A percentile compares a stretch with the other conserved stretches of the same genome.
phyloP scores from a whole-genome alignment of 1,140 invertebrate species.

The Heliothis subflexa region DNA sequence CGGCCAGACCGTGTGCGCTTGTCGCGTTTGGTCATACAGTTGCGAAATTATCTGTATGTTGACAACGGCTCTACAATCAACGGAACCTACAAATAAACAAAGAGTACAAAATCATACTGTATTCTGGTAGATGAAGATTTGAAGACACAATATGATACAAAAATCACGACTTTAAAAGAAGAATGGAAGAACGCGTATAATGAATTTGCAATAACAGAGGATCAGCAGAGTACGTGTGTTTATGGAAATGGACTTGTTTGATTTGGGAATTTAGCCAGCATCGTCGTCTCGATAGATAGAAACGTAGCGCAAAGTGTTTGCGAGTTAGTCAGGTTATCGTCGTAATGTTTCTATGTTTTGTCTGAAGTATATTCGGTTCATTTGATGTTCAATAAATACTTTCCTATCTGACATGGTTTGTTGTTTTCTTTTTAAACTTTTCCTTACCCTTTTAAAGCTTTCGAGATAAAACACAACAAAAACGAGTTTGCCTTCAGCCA shows the following conservation, averaged over 20 bases:
- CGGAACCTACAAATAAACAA: slow-evolving; percentile 8
- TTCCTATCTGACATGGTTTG: slow-evolving; percentile 54
- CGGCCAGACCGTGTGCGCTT: slow-evolving; percentile 6
- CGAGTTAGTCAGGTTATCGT: slow-evolving; percentile 58
- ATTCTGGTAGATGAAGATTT: slow-evolving; percentile 5
- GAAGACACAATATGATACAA: not conserved
- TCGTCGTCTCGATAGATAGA: slow-evolving; percentile 49
- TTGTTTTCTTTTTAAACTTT: slow-evolving; percentile 49
- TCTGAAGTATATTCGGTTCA: slow-evolving; percentile 61
- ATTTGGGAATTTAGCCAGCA: slow-evolving; percentile 21
- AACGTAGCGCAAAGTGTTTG: slow-evolving; percentile 52
- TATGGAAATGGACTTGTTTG: slow-evolving; percentile 4
- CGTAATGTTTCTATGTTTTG: slow-evolving; percentile 55
- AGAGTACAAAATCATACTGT: slow-evolving; percentile 36
- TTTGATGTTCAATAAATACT: slow-evolving; percentile 80
- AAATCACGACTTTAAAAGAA: slow-evolving; percentile 7
- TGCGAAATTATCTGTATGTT: slow-evolving; percentile 45
- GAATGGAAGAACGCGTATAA: slow-evolving; percentile 11
- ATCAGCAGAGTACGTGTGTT: slow-evolving; percentile 15
- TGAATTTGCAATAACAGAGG: not conserved
- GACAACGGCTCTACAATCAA: slow-evolving; percentile 27
- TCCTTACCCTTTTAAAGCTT: not conserved
- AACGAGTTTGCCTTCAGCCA: too few relatives aligned
- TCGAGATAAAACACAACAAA: too few relatives aligned
- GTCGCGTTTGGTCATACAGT: slow-evolving; percentile 26